Conservation (phyloP, 23 tunicate genomes). For the Aplidium turbinatum region DNA sequence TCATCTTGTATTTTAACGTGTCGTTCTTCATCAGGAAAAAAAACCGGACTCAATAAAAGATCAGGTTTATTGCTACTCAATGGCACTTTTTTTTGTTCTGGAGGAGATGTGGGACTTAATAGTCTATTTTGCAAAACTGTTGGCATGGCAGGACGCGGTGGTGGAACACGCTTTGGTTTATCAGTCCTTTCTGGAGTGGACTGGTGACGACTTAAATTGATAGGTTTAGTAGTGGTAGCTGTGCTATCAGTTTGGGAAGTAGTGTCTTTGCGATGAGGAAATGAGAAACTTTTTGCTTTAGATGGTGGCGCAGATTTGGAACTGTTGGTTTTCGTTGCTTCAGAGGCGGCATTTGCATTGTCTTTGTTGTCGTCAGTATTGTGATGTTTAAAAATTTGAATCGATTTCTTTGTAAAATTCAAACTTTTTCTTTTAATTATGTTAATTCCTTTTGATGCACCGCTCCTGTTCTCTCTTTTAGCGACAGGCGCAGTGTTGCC, state of each 20-base stretch:
- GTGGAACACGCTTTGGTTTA: conserved; percentile 40
- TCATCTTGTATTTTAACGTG: too few relatives aligned
- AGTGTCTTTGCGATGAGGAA: too few relatives aligned
- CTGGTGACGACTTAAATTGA: too few relatives aligned
- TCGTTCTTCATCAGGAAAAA: too few relatives aligned
- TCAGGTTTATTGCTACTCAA: too few relatives aligned
- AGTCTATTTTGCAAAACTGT: conserved; percentile 42
- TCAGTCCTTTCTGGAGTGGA: not conserved
- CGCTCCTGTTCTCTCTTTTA: not conserved
- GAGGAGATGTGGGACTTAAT: too few relatives aligned
- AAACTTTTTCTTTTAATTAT: conserved; percentile 44
- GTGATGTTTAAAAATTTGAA: conserved; percentile 25
- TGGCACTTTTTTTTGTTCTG: too few relatives aligned
- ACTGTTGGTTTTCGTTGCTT: not conserved
- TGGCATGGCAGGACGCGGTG: conserved; percentile 51
- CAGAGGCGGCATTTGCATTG: not conserved
- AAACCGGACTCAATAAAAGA: too few relatives aligned
- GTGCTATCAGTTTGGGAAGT: too few relatives aligned
- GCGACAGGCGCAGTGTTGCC: not conserved
- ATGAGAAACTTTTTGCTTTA: not conserved
- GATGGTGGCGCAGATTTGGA: not conserved
- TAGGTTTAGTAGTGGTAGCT: too few relatives aligned
- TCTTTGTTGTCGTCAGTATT: conserved; percentile 12
- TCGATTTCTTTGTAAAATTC: conserved; percentile 33
- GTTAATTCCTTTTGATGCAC: conserved; percentile 29